Evolutionary conservation across 1,140 invertebrate genomes (phyloP).

Genomic region (Lordiphosa stackelbergi): DNA sequence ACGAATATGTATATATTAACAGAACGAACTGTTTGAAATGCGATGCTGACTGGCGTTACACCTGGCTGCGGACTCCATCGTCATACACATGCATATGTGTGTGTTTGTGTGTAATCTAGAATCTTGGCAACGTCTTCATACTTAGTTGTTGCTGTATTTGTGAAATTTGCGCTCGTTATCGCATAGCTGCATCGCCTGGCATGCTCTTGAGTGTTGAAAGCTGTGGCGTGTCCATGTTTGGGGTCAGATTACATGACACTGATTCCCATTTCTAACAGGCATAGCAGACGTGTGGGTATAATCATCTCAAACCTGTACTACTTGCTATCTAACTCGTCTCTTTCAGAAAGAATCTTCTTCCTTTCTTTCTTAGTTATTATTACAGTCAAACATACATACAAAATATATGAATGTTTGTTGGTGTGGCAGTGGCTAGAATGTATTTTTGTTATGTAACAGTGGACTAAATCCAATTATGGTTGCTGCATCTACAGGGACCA

Average conservation of each 20-base stretch:
- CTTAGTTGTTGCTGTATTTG: constrained; percentile 62
- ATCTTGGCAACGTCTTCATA: constrained; percentile 71
- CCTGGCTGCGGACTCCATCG: constrained; percentile 27
- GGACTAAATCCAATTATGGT: constrained; percentile 61
- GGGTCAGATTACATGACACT: constrained; percentile 75
- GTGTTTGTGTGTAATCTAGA: constrained; percentile 55
- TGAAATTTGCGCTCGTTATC: constrained; percentile 72
- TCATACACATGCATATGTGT: constrained; percentile 32
- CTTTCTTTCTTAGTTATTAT: constrained; percentile 38
- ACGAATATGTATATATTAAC: constrained; percentile 9
- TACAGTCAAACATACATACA: neutral
- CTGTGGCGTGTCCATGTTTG: constrained; percentile 74
- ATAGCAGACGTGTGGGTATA: constrained; percentile 25
- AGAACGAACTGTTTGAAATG: constrained; percentile 57
- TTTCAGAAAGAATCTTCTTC: constrained; percentile 1
- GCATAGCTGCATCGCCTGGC: constrained; percentile 42
- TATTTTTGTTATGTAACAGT: constrained; percentile 72
- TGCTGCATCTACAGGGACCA: constrained; percentile 8
- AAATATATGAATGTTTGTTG: constrained; percentile 3
- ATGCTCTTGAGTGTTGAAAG: constrained; percentile 62
- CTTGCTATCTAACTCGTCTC: neutral
- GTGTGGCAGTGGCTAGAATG: neutral
- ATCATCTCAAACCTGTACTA: neutral
- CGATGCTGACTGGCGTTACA: constrained; percentile 66
- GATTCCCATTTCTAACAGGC: constrained; percentile 67